phyloP scores from a whole-genome alignment of 2,797 vertebrate species.

The Eremophila alpestris region DNA sequence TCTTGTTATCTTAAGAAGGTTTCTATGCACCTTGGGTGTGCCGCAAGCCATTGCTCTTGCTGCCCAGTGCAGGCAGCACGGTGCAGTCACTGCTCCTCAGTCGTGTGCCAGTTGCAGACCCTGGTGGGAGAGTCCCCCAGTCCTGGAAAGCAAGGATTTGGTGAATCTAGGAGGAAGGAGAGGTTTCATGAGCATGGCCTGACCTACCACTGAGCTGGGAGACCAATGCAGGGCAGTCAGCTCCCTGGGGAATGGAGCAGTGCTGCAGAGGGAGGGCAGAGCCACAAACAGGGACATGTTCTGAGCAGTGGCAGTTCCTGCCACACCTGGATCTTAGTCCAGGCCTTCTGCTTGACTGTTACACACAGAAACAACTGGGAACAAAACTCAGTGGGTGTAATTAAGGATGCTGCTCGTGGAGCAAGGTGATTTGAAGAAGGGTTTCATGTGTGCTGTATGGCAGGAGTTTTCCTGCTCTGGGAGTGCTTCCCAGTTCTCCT shows the following conservation, averaged over 20 bases:
- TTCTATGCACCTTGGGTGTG: neutral
- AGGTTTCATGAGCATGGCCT: neutral
- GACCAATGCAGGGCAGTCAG: neutral
- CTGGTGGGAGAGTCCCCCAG: neutral
- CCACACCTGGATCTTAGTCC: neutral
- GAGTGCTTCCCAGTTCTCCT: neutral
- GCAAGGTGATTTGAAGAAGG: neutral
- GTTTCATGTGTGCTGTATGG: neutral
- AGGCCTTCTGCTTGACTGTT: neutral
- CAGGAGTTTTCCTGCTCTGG: neutral
- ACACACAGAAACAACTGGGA: neutral
- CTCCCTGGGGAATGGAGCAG: neutral
- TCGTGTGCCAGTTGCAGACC: neutral
- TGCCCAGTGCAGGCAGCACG: neutral
- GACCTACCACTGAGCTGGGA: neutral
- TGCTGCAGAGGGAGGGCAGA: neutral
- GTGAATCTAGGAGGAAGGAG: neutral
- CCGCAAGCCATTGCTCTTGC: neutral
- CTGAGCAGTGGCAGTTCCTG: neutral
- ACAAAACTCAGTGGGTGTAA: neutral
- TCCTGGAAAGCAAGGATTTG: neutral
- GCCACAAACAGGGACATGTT: rapidly evolving
- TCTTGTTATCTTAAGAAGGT: neutral
- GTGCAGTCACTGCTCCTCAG: neutral
- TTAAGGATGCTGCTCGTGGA: neutral